These are phyloP conservation scores for Nylanderia fulva DNA, from an alignment of 1,140 invertebrate genomes.

Conservation along the genomic window DNA sequence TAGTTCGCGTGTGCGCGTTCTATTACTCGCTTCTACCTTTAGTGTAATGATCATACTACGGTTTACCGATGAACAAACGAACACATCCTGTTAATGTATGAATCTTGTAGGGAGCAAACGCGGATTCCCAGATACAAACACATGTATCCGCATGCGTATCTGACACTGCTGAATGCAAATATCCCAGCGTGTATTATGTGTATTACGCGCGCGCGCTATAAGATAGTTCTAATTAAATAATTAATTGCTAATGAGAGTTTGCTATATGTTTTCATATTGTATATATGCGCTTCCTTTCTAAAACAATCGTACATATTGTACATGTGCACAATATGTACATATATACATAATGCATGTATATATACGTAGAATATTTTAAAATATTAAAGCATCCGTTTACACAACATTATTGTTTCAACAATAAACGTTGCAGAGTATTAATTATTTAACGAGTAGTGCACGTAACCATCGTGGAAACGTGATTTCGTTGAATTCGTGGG, in stretches of 20 bases:
- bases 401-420: conserved; percentile 41
- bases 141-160: conserved; percentile 3
- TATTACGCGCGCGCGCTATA: not conserved
- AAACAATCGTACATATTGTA: not conserved
- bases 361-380: too few species aligned
- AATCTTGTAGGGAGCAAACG: conserved; percentile 63
- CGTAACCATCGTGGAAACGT: conserved; percentile 21
- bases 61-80: conserved; percentile 66
- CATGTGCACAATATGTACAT: not conserved
- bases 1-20: conserved; percentile 46
- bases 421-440: not conserved
- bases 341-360: not conserved
- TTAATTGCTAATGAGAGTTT: conserved; percentile 52
- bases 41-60: conserved; percentile 48
- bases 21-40: conserved; percentile 14
- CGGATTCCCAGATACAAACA: conserved; percentile 52
- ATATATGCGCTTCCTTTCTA: not conserved
- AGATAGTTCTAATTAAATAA: conserved; percentile 65
- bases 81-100: conserved; percentile 65
- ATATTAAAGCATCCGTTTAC: not conserved
- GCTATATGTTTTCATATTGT: not conserved
- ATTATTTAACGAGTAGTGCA: conserved; percentile 1
- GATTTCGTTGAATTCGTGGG: conserved; percentile 30
- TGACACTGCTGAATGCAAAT: conserved; percentile 11
- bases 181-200: not conserved